Percentiles rank a stretch among this genome's conserved stretches.
These are phyloP conservation scores for Anagrus nilaparvatae DNA, from an alignment of 1,140 invertebrate genomes.

Conservation along the genomic window DNA sequence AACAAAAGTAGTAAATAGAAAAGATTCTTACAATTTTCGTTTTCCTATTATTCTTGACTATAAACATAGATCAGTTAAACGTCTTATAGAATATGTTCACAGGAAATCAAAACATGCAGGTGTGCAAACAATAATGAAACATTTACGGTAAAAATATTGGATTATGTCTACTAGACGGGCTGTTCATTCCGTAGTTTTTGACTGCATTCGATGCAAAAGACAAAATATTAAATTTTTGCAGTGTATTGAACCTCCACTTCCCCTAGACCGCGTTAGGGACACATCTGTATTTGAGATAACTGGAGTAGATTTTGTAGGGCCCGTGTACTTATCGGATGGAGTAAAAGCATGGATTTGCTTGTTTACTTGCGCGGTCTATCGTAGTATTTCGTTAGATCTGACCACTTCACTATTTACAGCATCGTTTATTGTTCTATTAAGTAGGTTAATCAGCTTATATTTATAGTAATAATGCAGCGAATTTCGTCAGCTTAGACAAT, in stretches of 20 bases:
- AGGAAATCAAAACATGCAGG: no score
- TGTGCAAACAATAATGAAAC: no score
- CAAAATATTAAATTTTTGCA: no score
- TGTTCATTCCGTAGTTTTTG: no score
- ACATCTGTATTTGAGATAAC: conserved; percentile 24
- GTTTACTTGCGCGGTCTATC: conserved; percentile 29
- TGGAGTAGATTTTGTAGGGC: conserved; percentile 29
- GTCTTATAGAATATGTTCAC: no score
- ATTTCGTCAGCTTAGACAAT: conserved; percentile 23
- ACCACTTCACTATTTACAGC: conserved; percentile 21
- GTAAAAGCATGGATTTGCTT: conserved; percentile 28
- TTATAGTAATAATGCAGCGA: conserved; percentile 20
- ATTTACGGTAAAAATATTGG: no score
- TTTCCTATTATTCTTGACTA: no score
- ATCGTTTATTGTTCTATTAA: not conserved
- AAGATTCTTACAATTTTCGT: no score
- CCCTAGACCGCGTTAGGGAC: conserved; percentile 22
- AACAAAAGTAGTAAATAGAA: no score
- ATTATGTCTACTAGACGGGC: no score
- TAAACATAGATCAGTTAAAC: no score
- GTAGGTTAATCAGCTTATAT: conserved; percentile 15
- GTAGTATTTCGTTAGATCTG: conserved; percentile 31
- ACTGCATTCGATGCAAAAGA: no score
- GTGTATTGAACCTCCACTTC: conserved; percentile 15
- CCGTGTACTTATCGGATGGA: conserved; percentile 17